Percentiles rank a stretch among this genome's conserved stretches.
phyloP scores from a whole-genome alignment of 2,888 invertebrate species.

The Uropetala carovei region DNA sequence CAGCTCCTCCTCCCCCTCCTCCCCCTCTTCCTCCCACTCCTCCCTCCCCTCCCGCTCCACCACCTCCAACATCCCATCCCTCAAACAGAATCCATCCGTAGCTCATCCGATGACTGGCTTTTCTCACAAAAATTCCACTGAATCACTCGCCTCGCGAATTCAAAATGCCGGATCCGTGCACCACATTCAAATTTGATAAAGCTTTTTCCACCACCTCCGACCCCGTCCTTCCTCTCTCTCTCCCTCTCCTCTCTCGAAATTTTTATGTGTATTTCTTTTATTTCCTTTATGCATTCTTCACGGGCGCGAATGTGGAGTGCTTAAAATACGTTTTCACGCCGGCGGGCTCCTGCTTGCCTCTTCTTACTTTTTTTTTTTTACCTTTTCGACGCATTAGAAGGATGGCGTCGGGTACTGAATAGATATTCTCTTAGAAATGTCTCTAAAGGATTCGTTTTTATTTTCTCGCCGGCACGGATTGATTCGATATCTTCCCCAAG shows the following conservation, averaged over 20 bases:
- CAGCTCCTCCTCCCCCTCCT: too few relatives aligned
- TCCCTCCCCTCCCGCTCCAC: too few relatives aligned
- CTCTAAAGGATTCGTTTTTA: not conserved
- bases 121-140: not conserved
- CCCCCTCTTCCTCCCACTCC: too few relatives aligned
- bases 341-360: too few relatives aligned
- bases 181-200: slow-evolving; percentile 41
- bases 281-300: not conserved
- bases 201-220: too few relatives aligned
- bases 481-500: not conserved
- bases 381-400: not conserved
- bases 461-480: not conserved
- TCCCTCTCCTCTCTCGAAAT: too few relatives aligned
- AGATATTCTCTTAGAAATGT: not conserved
- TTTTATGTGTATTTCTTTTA: too few relatives aligned
- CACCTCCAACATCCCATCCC: not conserved
- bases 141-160: slow-evolving; percentile 21
- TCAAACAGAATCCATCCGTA: slow-evolving; percentile 12
- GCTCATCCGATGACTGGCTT: not conserved
- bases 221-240: too few relatives aligned
- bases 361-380: too few relatives aligned
- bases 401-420: not conserved
- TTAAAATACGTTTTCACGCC: not conserved
- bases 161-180: slow-evolving; percentile 35
- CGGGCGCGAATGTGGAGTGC: not conserved